Conservation (phyloP, 2,113 vertebrate species). For the Toxotes chatareus region DNA sequence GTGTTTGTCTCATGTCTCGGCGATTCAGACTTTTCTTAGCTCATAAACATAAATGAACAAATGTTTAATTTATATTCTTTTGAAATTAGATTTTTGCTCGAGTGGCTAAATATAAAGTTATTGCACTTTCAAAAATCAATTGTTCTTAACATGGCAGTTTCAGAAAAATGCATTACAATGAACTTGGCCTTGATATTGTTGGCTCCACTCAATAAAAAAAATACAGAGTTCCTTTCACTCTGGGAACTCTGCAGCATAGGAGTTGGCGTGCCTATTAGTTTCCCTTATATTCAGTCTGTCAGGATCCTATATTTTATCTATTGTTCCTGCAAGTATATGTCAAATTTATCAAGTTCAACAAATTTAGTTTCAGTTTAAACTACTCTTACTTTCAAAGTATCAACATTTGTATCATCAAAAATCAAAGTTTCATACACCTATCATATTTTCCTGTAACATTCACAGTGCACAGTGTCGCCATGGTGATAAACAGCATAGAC, state of each 20-base stretch:
- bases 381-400: neutral
- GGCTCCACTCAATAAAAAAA: constrained; percentile 23
- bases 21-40: neutral
- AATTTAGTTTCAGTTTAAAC: neutral
- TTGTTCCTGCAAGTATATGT: neutral
- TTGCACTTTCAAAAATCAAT: constrained; percentile 55
- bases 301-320: neutral
- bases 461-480: neutral
- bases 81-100: constrained; percentile 40
- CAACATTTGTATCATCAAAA: neutral
- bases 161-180: constrained; percentile 32
- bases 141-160: constrained; percentile 34
- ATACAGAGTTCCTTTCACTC: neutral
- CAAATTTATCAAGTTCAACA: neutral
- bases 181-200: constrained; percentile 23
- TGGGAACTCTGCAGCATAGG: neutral
- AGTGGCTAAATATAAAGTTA: constrained; percentile 49
- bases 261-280: neutral
- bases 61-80: constrained; percentile 26
- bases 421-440: neutral
- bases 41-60: constrained; percentile 14
- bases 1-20: neutral
- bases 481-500: neutral
- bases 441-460: neutral
- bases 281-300: constrained; percentile 2